Base-by-base conservation (phyloP, 2,113 vertebrate genomes). In the Etia nguti region DNA sequence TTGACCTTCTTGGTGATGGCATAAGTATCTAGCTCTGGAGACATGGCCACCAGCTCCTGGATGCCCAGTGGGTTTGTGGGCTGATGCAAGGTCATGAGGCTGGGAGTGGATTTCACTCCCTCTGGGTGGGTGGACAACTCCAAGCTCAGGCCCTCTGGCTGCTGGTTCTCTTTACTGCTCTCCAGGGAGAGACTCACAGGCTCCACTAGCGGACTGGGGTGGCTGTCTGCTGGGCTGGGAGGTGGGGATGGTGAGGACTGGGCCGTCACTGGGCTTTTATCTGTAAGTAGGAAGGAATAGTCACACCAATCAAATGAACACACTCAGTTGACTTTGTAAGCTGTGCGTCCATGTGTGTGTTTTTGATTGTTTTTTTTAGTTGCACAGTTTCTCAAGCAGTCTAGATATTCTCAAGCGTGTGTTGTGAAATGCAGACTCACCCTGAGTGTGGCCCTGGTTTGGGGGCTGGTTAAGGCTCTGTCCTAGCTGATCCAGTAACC, bases 1-100 rank as follows among this genome's bases (percentile, higher is more conserved):
- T 99, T 99, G 92, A 99, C 98, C 89, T 97, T 98, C 96, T 99
- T 99, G 92, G 99, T 99, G 95, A 99, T 99, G 95, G 96, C 95
- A 62, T 99, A 99, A 0, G 99, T 99, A 96, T 99, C 99, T 81
- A 99, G 95, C 93, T 99, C 98, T 0, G 98, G 96, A 50, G 98
- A 99, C 97, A 99, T 97, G 93, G 98, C 98, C 20, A 99, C 99
- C 1, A 99, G 97, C 93, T 99, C 98, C 96, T 99, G 99, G 94
- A 99, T 99, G 88, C 98, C 98, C 48, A 98, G 85, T 0, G 96
- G 90, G 11, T 96, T 96, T 50, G 97, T 97, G 89, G 96, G 93
- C 86, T 93, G 95, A 84, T 95, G 94, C 26, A 94, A 73, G 9
- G 87, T 65, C 83, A 93, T 89, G 92, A 94, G 93, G 24, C 94